Base-by-base conservation (phyloP, 2,113 vertebrate species). In the Climacteris rufus region DNA sequence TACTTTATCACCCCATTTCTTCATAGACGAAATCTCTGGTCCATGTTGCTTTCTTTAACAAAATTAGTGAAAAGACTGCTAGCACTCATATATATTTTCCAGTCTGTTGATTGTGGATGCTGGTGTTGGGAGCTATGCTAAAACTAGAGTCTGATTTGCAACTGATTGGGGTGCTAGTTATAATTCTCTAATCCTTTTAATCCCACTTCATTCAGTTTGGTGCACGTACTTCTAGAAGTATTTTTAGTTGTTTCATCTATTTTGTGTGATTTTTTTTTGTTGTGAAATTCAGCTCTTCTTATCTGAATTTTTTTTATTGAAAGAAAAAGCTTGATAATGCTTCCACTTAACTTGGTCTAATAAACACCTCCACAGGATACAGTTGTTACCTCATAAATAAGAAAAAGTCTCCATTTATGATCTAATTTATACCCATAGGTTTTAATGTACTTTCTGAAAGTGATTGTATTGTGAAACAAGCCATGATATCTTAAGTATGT, bases 371-470 rank as follows among this genome's bases (percentile, higher is more conserved):
- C 54, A 27, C 86, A 84, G 93, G 92, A 94, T 95, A 92, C n/a
- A 14, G 83, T 94, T 96, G 91, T 96, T 97, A 96, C 94, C 94
- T 96, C 93, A 68, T 97, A 96, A 97, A 96, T 83, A 96, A 81
- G 72, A 82, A 78, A 45, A 91, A 60, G 60, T 14, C 53, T 93
- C 93, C 84, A 56, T 96, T 96, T 95, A 79, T 97, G 69, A 91
- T 95, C 91, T 94, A 81, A 96, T 96, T 97, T 87, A 77, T 94
- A 83, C 91, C 86, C 90, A 37, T 90, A 66, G 47, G 35, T 70
- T 96, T 87, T 93, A 93, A 68, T 84, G 39, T 94, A 88, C 82
- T 89, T 87, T 83, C 47, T 88, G 75, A 93, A 95, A 70, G 40
- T 75, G 65, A 79, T 74, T 94, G 74, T 85, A 42, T 68, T 90